Evolutionary conservation across 2,888 invertebrate genomes (phyloP), one percentile per base, ranked within the genome.

Genomic region (Polyploca ridens): DNA sequence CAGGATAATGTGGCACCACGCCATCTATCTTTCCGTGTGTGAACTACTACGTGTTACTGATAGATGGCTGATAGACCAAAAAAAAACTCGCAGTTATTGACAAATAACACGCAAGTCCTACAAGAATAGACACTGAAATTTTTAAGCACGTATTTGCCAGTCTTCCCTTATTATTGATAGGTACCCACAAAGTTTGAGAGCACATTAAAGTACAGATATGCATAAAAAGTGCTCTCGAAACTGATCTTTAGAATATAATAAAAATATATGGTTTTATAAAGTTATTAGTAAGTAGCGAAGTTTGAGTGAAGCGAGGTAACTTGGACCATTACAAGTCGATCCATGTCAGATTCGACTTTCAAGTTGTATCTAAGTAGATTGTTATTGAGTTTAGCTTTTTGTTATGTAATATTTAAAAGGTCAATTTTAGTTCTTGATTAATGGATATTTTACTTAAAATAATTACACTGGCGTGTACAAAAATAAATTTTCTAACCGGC

Each of bases 191-290:
- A n/a, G 46, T 46, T 46, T 6, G 5, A n/a, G n/a, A 46, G n/a
- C 10, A 44, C 44, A 46, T 46, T 46, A 46, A n/a, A 46, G 16
- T 54, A 54, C 10, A 5, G 54, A 54, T 54, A 19, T 54, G 19
- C 54, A 5, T 54, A 54, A 54, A 41, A 46, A 46, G 46, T 46
- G 6, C n/a, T 46, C n/a, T n/a, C 0, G n/a, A 46, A 46, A 46
- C 46, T 46, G 16, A 54, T 54, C 54, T 19, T 54, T 54, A 7
- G 19, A 54, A 54, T 54, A 54, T 54, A 54, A 54, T 54, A 54
- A 54, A 54, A 54, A 54, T 54, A 54, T 54, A 54, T 54, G 54
- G 54, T 54, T 54, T 54, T 8, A 49, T 16, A 16, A 54, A 54
- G 54, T 54, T 54, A 19, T 54, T 54, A 54, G 54, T 19, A 54